Evolutionary conservation across 2,113 vertebrate species (phyloP), one percentile per base, ranked within the genome.

Genomic region (Atherinomorus stipes): DNA sequence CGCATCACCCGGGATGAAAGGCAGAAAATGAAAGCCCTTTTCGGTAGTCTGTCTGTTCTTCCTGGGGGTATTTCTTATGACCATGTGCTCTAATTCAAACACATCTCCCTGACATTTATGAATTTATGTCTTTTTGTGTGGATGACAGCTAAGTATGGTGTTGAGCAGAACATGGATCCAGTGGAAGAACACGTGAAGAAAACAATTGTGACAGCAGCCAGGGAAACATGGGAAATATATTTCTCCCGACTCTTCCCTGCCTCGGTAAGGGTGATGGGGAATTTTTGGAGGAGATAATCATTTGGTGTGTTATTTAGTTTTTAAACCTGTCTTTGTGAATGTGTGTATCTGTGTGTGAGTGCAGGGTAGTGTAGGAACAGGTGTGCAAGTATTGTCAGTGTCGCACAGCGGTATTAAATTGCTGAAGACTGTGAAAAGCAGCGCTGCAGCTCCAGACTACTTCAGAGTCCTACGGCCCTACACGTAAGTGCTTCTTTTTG

Each of bases 221-320:
- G 95, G 1, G 96, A 98, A 4, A 92, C 90, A 71, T 99, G 96
- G 58, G 96, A 97, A 56, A 94, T 99, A 13, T 99, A 99, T 79
- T 99, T 99, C 90, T 97, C 96, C 7, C 94, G 98, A 11, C 95
- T 99, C 64, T 99, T 98, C 85, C 98, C 98, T 0, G 98, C 98
- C 54, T 98, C 95, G 75, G 98, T 99, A 87, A 90, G 96, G 51
- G 19, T 11, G 51, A 3, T n/a, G 18, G 12, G 22, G 10, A 37
- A 60, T 25, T 40, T 31, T 25, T 15, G 16, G 49, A 49, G 42
- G 38, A 21, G 23, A n/a, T 64, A 7, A 60, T 63, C 63, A n/a
- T 47, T 15, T 31, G 1, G 0, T 68, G 56, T 57, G 38, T 58
- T 26, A 23, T 53, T 44, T 57, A 2, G 38, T 67, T 68, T 71